Evolutionary conservation across 2,888 invertebrate species (phyloP).

Genomic region (Cataglyphis altisquamis): DNA sequence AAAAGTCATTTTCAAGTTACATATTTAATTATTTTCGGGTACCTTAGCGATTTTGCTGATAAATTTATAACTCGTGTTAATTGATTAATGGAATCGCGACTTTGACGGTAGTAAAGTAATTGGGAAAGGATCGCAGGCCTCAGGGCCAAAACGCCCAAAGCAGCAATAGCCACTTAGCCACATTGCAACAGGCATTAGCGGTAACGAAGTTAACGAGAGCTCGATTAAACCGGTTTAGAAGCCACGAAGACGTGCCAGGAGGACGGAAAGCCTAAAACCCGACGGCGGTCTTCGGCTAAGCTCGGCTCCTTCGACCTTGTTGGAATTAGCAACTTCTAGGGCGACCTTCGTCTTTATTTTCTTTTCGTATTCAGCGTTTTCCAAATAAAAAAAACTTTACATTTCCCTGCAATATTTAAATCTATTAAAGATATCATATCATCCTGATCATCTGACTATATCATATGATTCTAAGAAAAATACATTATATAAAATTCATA

Average conservation of each 20-base stretch:
- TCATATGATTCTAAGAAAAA: too few relatives aligned
- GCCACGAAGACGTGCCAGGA: constrained; percentile 61
- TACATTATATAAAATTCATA: neutral
- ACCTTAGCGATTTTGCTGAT: constrained; percentile 10
- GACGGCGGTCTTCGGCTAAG: constrained; percentile 77
- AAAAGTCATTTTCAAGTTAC: constrained; percentile 31
- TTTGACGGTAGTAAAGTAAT: constrained; percentile 78
- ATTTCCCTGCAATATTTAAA: neutral
- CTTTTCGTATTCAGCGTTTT: neutral
- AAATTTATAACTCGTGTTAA: constrained; percentile 70
- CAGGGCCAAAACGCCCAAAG: constrained; percentile 75
- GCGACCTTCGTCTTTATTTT: constrained; percentile 52
- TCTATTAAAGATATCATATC: neutral
- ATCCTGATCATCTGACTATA: too few relatives aligned
- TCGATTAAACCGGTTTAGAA: constrained; percentile 80
- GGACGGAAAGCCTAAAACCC: constrained; percentile 72
- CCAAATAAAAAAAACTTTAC: neutral
- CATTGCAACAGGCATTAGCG: constrained; percentile 82
- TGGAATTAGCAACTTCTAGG: constrained; percentile 72
- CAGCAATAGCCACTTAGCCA: constrained; percentile 81
- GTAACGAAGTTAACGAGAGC: constrained; percentile 84
- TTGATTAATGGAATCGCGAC: constrained; percentile 75
- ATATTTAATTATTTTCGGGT: constrained; percentile 30
- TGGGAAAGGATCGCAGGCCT: constrained; percentile 80
- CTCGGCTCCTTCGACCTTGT: constrained; percentile 66